phyloP scores from a whole-genome alignment of 2,113 vertebrate species.

The Lagopus muta region DNA sequence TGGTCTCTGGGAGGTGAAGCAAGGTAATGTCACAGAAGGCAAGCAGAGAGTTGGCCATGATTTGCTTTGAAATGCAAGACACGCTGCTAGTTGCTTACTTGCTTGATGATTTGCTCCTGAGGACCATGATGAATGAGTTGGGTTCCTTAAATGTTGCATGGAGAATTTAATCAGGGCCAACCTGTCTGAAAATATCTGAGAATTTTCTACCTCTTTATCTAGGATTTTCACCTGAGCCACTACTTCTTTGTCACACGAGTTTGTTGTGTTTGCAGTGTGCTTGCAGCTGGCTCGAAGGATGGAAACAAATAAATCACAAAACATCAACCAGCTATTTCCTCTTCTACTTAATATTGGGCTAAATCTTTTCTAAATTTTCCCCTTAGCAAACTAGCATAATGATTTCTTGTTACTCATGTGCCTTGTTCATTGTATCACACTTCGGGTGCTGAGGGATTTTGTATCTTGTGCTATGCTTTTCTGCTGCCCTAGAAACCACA shows the following conservation, averaged over 20 bases:
- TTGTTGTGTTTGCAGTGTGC: conserved; percentile 20
- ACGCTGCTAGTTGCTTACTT: background rate
- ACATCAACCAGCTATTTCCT: conserved; percentile 25
- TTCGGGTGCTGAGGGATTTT: conserved; percentile 27
- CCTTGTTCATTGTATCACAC: background rate
- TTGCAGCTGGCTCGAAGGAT: conserved; percentile 1
- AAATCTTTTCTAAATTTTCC: conserved; percentile 15
- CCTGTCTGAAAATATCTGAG: background rate
- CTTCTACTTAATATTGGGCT: background rate
- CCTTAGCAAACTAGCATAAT: background rate
- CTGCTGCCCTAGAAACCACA: conserved; percentile 42
- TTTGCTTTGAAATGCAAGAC: background rate
- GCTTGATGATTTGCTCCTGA: background rate
- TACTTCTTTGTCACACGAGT: background rate
- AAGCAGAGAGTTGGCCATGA: background rate
- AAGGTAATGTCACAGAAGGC: background rate
- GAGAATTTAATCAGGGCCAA: background rate
- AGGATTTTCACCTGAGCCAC: background rate
- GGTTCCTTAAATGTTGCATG: background rate
- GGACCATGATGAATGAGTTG: background rate
- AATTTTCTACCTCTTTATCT: background rate
- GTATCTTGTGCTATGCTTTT: conserved; percentile 11
- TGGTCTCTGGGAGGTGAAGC: background rate
- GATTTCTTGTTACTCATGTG: conserved; percentile 44
- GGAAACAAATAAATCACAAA: conserved; percentile 36